Evolutionary conservation across 2,113 vertebrate species (phyloP), one percentile per base, ranked within the genome.

Genomic region (Thoracochromis brauschi): DNA sequence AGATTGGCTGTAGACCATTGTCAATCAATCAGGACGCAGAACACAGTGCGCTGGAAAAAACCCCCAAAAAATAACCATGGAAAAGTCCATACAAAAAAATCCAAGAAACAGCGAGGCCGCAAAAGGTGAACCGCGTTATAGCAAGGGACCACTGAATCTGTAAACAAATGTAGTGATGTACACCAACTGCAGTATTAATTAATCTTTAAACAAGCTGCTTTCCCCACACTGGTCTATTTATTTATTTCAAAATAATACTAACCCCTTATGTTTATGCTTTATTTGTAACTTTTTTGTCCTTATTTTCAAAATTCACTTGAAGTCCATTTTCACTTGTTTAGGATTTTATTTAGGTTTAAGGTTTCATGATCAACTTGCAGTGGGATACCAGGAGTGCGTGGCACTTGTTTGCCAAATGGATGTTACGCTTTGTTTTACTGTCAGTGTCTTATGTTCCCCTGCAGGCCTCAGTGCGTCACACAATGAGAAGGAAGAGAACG

Each of bases 401-500:
- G 63, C 33, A 68, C 33, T 38, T 21, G 60, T 54, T 54, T 29
- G 13, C 5, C 58, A 5, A 49, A 73, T 54, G 19, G 13, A 5
- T 73, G 3, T 71, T 55, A 14, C 2, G 29, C 3, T 57, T 73
- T 60, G 19, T 45, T 80, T 60, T 17, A 51, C 26, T 51, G 45
- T 75, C n/a, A 31, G 78, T 35, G 7, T 31, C 40, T 31, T 40
- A 60, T 42, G 3, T 68, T 60, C 16, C 42, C 7, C 65, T 42
- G 2, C 82, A 94, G 94, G 82, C 40, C 13, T 71, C 13, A 40
- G 86, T 84, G 85, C 85, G 58, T 80, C 91, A 16, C 89, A 85
- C 31, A 68, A 35, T 40, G 93, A 93, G 40, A 95, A 88, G 35
- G 91, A 92, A 24, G 92, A 89, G 12, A 65, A 57, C 24, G 89